Evolutionary conservation across 2,113 vertebrate species (phyloP).

Genomic region (mouse (Mus musculus)): GRCm39 chr3:142014501-142015000

Average conservation of each 20-base stretch:
- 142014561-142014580: not conserved
- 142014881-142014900: constrained; percentile 22
- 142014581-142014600: constrained; percentile 11
- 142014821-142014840: not conserved
- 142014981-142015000: constrained; percentile 23
- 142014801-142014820: not conserved
- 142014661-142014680: not conserved
- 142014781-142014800: not conserved
- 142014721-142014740: not conserved
- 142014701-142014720: not conserved
- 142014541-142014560: not conserved
- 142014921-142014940: constrained; percentile 45
- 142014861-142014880: constrained; percentile 24
- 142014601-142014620: not conserved
- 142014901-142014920: not conserved
- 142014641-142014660: constrained; percentile 34
- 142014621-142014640: not conserved
- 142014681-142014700: not conserved
- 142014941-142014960: constrained; percentile 11
- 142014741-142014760: constrained; percentile 2
- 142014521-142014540: not conserved
- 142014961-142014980: constrained; percentile 18
- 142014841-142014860: not conserved
- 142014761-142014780: constrained; percentile 12
- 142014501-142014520: not conserved